Evolutionary conservation across 2,888 invertebrate species (phyloP).

Genomic region (Linnaemya vulpina): DNA sequence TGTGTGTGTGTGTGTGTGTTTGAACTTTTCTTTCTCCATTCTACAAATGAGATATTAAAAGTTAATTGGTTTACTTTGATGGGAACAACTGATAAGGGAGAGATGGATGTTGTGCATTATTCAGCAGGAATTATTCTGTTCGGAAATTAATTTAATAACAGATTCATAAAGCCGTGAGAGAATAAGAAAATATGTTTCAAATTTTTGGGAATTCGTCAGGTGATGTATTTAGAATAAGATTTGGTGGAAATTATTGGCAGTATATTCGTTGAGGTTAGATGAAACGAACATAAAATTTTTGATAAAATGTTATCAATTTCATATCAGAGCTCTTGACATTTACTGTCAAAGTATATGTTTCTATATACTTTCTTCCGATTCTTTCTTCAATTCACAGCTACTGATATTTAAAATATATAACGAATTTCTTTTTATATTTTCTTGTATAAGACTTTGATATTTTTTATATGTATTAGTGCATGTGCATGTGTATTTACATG

Average conservation of each 20-base stretch:
- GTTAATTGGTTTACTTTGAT: constrained; percentile 29
- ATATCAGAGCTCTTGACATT: too few species aligned
- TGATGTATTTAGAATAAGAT: background rate
- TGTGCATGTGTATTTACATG: too few species aligned
- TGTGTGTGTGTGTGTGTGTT: too few species aligned
- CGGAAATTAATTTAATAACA: background rate
- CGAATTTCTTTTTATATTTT: too few species aligned
- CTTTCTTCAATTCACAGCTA: too few species aligned
- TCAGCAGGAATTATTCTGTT: background rate
- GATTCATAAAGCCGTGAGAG: background rate
- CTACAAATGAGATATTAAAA: constrained; percentile 21
- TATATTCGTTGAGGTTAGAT: background rate
- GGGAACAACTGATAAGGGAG: background rate
- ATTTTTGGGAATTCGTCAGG: background rate
- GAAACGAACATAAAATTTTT: too few species aligned
- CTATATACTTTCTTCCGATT: too few species aligned
- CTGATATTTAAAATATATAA: too few species aligned
- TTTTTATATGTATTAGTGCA: too few species aligned
- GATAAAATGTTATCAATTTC: too few species aligned
- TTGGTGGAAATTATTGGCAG: background rate
- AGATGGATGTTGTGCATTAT: background rate
- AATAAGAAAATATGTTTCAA: background rate
- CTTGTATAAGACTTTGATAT: too few species aligned
- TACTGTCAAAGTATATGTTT: too few species aligned
- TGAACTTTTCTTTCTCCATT: background rate